Evolutionary conservation across 1,140 invertebrate species (phyloP).

Genomic region (Drosophila willistoni): DNA sequence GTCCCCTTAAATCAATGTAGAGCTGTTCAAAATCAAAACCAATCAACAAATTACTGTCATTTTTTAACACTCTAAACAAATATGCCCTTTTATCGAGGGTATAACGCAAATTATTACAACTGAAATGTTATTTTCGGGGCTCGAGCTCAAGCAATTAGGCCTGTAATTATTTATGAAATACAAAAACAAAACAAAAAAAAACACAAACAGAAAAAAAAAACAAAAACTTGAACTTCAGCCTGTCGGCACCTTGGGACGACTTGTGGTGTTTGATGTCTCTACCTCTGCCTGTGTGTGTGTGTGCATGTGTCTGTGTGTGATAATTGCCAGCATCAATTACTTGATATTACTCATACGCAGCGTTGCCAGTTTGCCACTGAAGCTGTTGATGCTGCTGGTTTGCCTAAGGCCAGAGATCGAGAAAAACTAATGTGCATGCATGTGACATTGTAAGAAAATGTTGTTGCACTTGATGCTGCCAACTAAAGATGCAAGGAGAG

Average conservation of each 20-base stretch:
- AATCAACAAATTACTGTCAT: not conserved
- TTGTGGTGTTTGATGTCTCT: slow-evolving; percentile 13
- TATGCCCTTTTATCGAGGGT: not conserved
- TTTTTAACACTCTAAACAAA: not conserved
- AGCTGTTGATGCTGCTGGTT: slow-evolving; percentile 31
- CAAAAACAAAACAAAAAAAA: slow-evolving; percentile 29
- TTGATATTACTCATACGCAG: slow-evolving; percentile 69
- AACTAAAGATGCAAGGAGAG: slow-evolving; percentile 66
- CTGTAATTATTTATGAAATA: slow-evolving; percentile 54
- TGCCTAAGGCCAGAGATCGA: slow-evolving; percentile 59
- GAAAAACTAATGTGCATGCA: slow-evolving; percentile 62
- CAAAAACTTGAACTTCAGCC: slow-evolving; percentile 74
- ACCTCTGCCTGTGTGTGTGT: slow-evolving; percentile 7
- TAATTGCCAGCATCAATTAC: slow-evolving; percentile 72
- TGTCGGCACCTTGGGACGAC: slow-evolving; percentile 58
- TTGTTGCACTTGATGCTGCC: slow-evolving; percentile 77
- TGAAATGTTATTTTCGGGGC: slow-evolving; percentile 30
- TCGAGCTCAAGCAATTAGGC: slow-evolving; percentile 52
- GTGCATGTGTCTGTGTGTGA: slow-evolving; percentile 25
- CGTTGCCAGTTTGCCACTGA: slow-evolving; percentile 30
- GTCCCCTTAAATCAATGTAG: no score
- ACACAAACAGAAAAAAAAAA: slow-evolving; percentile 7
- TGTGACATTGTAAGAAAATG: slow-evolving; percentile 79
- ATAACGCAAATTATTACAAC: slow-evolving; percentile 13
- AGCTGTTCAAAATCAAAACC: no score